A percentile compares a stretch with the other conserved stretches of the same genome.
These are phyloP conservation scores for Chromis chromis DNA, from an alignment of 2,797 vertebrate species.

Conservation along the genomic window DNA sequence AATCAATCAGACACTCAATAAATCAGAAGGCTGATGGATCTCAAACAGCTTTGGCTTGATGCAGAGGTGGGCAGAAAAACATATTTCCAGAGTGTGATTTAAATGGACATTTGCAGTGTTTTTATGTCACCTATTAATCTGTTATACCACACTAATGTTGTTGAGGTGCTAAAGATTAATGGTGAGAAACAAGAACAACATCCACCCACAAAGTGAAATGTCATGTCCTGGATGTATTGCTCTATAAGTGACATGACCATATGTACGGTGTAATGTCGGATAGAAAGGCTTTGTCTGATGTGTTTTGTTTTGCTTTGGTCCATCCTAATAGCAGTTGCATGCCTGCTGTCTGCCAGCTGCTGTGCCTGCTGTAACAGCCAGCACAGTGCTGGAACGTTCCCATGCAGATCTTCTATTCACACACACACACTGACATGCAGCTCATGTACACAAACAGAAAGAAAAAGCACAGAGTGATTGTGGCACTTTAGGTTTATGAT, in stretches of 20 bases:
- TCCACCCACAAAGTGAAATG: background rate
- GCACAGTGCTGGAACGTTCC: slow-evolving; percentile 77
- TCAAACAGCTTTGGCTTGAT: background rate
- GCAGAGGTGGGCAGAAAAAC: background rate
- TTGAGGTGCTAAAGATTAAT: too few species aligned
- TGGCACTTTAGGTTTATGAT: background rate
- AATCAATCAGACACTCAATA: slow-evolving; percentile 9
- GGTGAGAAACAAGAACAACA: background rate
- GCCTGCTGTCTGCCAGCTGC: slow-evolving; percentile 78
- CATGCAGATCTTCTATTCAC: slow-evolving; percentile 72
- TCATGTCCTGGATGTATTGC: background rate
- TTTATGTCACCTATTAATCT: too few species aligned
- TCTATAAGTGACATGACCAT: slow-evolving; percentile 20
- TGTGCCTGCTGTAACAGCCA: slow-evolving; percentile 65
- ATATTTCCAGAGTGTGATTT: background rate
- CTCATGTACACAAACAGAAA: slow-evolving; percentile 8
- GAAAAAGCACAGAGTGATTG: background rate
- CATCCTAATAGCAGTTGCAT: slow-evolving; percentile 66
- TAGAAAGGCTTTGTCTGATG: slow-evolving; percentile 49
- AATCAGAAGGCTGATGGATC: slow-evolving; percentile 6
- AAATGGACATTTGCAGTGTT: too few species aligned
- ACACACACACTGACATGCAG: slow-evolving; percentile 19
- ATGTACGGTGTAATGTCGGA: slow-evolving; percentile 34
- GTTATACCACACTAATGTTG: too few species aligned
- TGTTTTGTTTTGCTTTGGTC: slow-evolving; percentile 64